These are phyloP conservation scores for Tribolium castaneum DNA, from an alignment of 1,140 invertebrate species.

Conservation along the genomic window DNA sequence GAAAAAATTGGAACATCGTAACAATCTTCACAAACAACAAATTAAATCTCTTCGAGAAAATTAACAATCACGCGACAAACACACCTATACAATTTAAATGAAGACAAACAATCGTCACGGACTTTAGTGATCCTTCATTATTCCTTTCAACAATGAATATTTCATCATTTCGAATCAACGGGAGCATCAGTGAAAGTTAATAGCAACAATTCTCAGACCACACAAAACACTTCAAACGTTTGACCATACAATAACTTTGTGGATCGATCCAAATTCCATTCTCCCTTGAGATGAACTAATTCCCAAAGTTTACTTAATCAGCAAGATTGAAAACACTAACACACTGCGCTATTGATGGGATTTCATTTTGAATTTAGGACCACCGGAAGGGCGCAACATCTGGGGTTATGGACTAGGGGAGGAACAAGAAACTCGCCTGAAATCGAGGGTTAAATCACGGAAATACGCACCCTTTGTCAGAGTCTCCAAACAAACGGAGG, in stretches of 20 bases:
- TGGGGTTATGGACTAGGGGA: background rate
- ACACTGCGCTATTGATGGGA: background rate
- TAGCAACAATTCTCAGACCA: background rate
- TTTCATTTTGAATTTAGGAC: conserved; percentile 6
- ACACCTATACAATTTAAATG: background rate
- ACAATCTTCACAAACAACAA: background rate
- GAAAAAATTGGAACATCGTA: background rate
- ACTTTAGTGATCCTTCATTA: background rate
- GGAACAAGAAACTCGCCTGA: background rate
- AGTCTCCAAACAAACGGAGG: background rate
- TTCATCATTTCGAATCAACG: conserved; percentile 14
- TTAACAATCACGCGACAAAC: background rate
- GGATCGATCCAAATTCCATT: background rate
- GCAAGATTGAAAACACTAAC: background rate
- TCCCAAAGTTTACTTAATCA: background rate
- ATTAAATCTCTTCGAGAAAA: background rate
- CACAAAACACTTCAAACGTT: background rate
- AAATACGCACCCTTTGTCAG: conserved; percentile 19
- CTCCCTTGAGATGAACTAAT: too few relatives aligned
- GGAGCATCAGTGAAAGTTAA: conserved; percentile 11
- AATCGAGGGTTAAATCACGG: conserved; percentile 24
- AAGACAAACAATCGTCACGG: background rate
- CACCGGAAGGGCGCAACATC: conserved; percentile 6
- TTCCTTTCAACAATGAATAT: background rate
- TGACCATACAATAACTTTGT: background rate